Evolutionary conservation across 1,140 invertebrate species (phyloP), one percentile per base, ranked within the genome.

Genomic region (Pseudomyrmex concolor): DNA sequence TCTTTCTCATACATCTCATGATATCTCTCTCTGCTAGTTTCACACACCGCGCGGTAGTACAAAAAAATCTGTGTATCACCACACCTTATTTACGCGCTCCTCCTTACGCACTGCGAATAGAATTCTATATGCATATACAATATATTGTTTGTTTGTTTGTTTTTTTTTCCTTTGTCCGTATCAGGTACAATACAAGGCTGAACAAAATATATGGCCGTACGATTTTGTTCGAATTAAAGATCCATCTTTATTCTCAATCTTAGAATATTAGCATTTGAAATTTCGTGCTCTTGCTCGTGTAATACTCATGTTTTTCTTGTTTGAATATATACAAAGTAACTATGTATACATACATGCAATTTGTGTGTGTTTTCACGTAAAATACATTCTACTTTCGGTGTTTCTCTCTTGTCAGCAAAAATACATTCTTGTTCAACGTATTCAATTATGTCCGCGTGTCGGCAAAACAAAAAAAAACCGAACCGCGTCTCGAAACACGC

Each of bases 141-240:
- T 34, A 34, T 34, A 34, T 34, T 15, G 17, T 68, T 10, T 77
- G 59, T 13, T 48, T 73, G 57, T 15, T n/a, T 17, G 1, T 34
- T 50, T 15, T 10, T 9, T 25, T 71, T 51, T 74, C 22, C 73
- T 78, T 50, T 67, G 81, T 72, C 68, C 50, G 54, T 88, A 88
- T 89, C 88, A 89, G 88, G 88, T 89, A 89, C 87, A 89, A 89
- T 89, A 89, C 84, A 89, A 89, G 88, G 84, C 77, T 84, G 87
- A 89, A 89, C 74, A 84, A 88, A 88, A 84, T 86, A 84, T 77
- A 76, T 71, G 43, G 64, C 48, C 22, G 17, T 81, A 59, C 48
- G 68, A 66, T 82, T 84, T 82, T 84, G 72, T 83, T 77, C 72
- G 3, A 22, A 83, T 78, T 34, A n/a, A 83, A 78, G 66, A 83